phyloP scores from a whole-genome alignment of 2,113 vertebrate genomes.

The Epinephelus cyanopodus region DNA sequence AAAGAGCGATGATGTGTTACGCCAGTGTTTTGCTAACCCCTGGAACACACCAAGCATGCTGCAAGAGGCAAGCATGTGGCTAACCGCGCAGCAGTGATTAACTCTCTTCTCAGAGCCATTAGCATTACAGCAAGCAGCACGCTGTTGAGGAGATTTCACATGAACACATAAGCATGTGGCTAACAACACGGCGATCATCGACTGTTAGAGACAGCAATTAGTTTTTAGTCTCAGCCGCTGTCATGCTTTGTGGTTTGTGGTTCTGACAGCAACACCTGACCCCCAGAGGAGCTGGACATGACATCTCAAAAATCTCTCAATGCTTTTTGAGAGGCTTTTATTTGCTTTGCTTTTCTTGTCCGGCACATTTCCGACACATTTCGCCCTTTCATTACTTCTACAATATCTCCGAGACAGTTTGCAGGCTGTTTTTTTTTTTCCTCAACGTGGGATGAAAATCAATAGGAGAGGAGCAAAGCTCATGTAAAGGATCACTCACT shows the following conservation, averaged over 20 bases:
- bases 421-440: constrained; percentile 50
- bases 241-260: constrained; percentile 57
- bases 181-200: constrained; percentile 74
- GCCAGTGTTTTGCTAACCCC: constrained; percentile 88
- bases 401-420: constrained; percentile 66
- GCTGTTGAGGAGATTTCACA: constrained; percentile 72
- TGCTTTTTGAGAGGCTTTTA: constrained; percentile 45
- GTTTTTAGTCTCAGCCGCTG: constrained; percentile 54
- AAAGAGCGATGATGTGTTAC: constrained; percentile 99
- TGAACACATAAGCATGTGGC: constrained; percentile 74
- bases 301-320: constrained; percentile 50
- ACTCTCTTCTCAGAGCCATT: constrained; percentile 82
- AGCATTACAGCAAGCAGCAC: constrained; percentile 69
- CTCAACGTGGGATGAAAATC: constrained; percentile 77
- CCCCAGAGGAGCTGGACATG: constrained; percentile 26
- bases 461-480: constrained; percentile 74
- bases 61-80: constrained; percentile 84
- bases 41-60: constrained; percentile 77
- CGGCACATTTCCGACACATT: constrained; percentile 65
- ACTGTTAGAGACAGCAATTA: constrained; percentile 71
- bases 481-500: constrained; percentile 82
- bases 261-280: constrained; percentile 48
- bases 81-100: constrained; percentile 85
- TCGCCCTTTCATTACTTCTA: constrained; percentile 73
- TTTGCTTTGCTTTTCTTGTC: constrained; percentile 49